Conservation (phyloP, 2,888 invertebrate species). For the Rhagium mordax region DNA sequence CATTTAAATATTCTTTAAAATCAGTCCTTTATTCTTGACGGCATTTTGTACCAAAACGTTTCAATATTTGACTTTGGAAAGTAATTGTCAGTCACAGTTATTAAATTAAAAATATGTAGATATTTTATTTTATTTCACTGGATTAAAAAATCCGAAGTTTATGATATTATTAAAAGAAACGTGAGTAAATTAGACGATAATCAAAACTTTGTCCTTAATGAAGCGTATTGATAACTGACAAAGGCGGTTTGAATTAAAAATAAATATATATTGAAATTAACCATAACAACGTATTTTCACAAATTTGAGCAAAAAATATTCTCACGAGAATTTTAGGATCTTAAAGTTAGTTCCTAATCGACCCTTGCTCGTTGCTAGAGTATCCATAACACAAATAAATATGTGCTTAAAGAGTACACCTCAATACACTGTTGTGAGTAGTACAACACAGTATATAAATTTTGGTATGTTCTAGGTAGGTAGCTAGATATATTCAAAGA, state of each 20-base stretch:
- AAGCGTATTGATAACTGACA: no score
- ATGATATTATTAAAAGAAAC: no score
- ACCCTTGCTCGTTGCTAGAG: constrained; percentile 15
- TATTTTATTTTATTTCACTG: no score
- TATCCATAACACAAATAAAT: background rate
- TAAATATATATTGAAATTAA: background rate
- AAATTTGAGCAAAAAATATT: constrained; percentile 31
- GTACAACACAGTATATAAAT: constrained; percentile 7
- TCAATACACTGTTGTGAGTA: background rate
- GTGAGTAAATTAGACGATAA: no score
- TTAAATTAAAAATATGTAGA: no score
- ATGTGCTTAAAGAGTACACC: background rate
- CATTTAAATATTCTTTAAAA: no score
- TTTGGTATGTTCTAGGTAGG: constrained; percentile 22
- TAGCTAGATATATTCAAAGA: constrained; percentile 29
- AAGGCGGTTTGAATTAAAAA: background rate
- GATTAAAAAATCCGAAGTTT: no score
- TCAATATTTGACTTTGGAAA: no score
- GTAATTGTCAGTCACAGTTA: no score
- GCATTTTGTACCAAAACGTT: no score
- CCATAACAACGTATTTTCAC: constrained; percentile 28
- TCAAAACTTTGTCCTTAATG: no score
- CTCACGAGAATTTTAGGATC: constrained; percentile 40
- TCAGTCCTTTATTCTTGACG: no score
- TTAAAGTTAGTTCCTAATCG: constrained; percentile 28